These are phyloP conservation scores for Scomber colias DNA, from an alignment of 2,113 vertebrate genomes.

Conservation along the genomic window DNA sequence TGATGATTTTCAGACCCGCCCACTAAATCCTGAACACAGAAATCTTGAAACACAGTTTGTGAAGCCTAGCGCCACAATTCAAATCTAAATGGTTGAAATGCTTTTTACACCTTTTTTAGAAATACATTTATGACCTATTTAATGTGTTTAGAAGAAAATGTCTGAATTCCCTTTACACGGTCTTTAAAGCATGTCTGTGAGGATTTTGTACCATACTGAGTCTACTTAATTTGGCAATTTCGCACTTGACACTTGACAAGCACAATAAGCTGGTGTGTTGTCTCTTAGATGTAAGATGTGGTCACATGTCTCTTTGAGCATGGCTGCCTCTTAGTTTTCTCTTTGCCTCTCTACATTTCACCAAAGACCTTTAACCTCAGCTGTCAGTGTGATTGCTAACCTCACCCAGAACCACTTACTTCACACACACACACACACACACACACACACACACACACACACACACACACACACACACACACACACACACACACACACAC, in stretches of 20 bases:
- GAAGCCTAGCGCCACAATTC: too few relatives aligned
- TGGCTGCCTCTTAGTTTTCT: neutral
- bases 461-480: constrained; percentile 2
- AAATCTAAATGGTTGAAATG: too few relatives aligned
- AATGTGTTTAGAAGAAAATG: too few relatives aligned
- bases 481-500: constrained; percentile 2
- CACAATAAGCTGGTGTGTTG: too few relatives aligned
- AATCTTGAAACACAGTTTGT: too few relatives aligned
- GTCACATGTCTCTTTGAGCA: neutral
- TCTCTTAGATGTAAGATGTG: too few relatives aligned
- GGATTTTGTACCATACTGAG: neutral
- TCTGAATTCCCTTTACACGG: too few relatives aligned
- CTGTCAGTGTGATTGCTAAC: constrained; percentile 13
- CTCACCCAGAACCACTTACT: constrained; percentile 10
- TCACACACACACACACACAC: neutral
- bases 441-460: neutral
- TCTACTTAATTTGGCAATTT: neutral
- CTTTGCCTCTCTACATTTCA: neutral
- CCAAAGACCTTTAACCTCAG: constrained; percentile 3
- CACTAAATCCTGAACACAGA: too few relatives aligned
- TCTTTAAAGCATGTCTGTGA: neutral
- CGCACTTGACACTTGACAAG: neutral
- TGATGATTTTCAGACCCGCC: too few relatives aligned
- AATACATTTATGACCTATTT: too few relatives aligned
- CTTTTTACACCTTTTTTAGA: too few relatives aligned